A percentile compares a stretch with the other conserved stretches of the same genome.
These are phyloP conservation scores for Pterocles orientalis DNA, from an alignment of 2,113 vertebrate genomes.

Conservation along the genomic window DNA sequence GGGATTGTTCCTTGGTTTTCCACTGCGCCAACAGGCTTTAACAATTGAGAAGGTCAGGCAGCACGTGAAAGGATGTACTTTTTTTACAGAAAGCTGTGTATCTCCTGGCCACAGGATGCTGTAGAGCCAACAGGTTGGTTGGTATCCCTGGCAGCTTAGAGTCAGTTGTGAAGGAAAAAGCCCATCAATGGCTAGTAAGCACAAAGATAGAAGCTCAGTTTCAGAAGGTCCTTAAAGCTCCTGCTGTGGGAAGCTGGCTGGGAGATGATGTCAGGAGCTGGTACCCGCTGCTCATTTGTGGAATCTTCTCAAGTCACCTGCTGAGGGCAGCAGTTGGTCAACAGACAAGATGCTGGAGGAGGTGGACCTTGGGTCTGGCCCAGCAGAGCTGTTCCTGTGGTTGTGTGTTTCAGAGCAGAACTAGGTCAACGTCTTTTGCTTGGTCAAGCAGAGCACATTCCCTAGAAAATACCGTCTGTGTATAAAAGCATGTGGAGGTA, in stretches of 20 bases:
- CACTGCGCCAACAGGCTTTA: not conserved
- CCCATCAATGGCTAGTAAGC: not conserved
- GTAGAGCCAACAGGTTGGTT: not conserved
- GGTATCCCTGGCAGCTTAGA: not conserved
- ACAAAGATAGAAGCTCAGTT: not conserved
- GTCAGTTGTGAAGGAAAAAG: not conserved
- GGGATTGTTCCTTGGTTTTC: not conserved
- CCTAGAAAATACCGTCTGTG: not conserved
- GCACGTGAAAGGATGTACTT: not conserved
- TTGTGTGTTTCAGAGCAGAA: not conserved
- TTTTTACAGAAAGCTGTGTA: not conserved
- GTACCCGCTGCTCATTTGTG: not conserved
- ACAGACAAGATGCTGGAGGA: not conserved
- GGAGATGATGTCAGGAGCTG: not conserved
- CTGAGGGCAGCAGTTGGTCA: not conserved
- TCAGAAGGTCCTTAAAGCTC: not conserved
- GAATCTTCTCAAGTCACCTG: not conserved
- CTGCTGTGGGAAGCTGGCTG: not conserved
- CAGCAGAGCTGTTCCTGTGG: not conserved
- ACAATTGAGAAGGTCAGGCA: not conserved
- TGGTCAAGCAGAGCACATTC: not conserved
- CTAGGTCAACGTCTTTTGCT: not conserved
- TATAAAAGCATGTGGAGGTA: not conserved
- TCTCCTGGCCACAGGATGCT: not conserved
- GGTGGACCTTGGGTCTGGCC: not conserved